Evolutionary conservation across 2,113 vertebrate species (phyloP).

Genomic region (Vicugna pacos): DNA sequence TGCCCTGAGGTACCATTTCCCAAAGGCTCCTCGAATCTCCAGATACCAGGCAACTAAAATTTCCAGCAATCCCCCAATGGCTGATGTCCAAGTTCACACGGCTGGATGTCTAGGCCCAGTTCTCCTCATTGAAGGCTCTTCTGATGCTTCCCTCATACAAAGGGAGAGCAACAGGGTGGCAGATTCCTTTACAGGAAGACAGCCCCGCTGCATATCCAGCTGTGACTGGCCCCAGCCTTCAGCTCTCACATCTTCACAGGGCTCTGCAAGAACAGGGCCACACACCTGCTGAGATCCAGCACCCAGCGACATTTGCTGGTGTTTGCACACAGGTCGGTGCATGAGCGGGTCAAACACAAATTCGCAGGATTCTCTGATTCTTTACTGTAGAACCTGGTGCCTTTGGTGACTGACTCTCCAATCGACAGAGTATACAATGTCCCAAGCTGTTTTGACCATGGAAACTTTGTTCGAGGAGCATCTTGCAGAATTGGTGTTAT

Average conservation of each 20-base stretch:
- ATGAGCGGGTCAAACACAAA: not conserved
- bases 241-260: not conserved
- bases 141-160: not conserved
- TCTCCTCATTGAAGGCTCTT: not conserved
- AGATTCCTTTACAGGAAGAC: not conserved
- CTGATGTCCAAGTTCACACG: not conserved
- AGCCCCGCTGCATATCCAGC: not conserved
- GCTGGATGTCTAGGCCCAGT: not conserved
- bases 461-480: not conserved
- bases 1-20: not conserved
- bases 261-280: not conserved
- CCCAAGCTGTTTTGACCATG: not conserved
- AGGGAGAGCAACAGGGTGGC: not conserved
- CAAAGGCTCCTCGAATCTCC: not conserved
- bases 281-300: not conserved
- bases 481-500: conserved; percentile 13
- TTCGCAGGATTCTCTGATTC: not conserved
- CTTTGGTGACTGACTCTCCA: not conserved
- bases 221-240: not conserved
- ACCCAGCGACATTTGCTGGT: not conserved
- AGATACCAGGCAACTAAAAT: not conserved
- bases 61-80: not conserved
- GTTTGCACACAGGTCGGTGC: not conserved
- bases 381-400: not conserved
- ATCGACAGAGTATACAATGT: not conserved